Conservation (phyloP, 92 coral and sea anemone genomes). For the Siderastrea siderea region DNA sequence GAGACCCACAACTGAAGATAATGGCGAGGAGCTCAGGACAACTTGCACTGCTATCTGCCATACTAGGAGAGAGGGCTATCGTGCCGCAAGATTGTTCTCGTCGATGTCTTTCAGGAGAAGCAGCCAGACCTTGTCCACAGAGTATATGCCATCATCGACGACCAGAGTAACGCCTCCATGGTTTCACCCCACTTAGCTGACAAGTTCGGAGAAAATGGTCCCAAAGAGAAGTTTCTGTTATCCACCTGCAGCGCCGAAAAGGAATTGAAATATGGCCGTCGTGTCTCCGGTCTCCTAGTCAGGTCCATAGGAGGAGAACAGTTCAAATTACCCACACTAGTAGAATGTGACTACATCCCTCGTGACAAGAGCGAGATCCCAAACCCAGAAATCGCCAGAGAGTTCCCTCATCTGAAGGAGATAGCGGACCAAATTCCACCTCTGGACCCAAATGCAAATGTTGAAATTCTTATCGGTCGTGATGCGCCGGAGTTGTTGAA, state of each 20-base stretch:
- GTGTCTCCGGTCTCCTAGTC: constrained; percentile 27
- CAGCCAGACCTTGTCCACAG: background rate
- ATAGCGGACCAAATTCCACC: constrained; percentile 44
- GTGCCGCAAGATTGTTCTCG: constrained; percentile 1
- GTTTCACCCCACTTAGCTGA: constrained; percentile 18
- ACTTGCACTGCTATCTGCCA: background rate
- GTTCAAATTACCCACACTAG: constrained; percentile 28
- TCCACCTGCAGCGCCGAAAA: constrained; percentile 21
- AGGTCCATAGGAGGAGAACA: constrained; percentile 27
- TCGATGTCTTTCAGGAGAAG: background rate
- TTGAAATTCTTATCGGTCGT: constrained; percentile 30
- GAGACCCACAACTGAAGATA: background rate
- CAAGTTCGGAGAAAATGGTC: constrained; percentile 13
- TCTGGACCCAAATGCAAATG: constrained; percentile 20
- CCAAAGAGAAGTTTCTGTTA: constrained; percentile 6
- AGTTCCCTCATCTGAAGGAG: constrained; percentile 31
- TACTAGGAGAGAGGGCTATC: background rate
- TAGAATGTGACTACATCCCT: constrained; percentile 49
- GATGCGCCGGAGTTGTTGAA: constrained; percentile 54
- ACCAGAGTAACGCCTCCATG: constrained; percentile 48
- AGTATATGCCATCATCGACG: constrained; percentile 49
- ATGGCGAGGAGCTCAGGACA: background rate
- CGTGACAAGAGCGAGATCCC: constrained; percentile 41
- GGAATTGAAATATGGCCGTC: constrained; percentile 46
- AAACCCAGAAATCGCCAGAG: constrained; percentile 27